These are phyloP conservation scores for Scaptomyza parva DNA, from an alignment of 2,888 invertebrate species.

Conservation along the genomic window DNA sequence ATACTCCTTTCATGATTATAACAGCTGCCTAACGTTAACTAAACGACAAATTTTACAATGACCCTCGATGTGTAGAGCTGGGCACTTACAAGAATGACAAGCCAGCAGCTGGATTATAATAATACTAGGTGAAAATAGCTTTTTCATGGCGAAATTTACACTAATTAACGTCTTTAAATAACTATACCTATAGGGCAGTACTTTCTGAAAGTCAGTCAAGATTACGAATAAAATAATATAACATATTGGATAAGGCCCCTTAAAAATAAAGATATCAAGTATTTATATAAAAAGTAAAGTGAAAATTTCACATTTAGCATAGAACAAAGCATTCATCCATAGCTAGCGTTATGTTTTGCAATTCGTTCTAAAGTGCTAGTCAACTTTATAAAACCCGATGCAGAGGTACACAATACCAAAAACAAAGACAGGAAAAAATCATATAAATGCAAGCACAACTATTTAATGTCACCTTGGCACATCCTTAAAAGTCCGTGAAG, in stretches of 20 bases:
- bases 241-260: too few relatives aligned
- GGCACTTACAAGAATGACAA: background rate
- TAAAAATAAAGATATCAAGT: too few relatives aligned
- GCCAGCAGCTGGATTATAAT: too few relatives aligned
- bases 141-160: too few relatives aligned
- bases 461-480: conserved; percentile 79
- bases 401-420: background rate
- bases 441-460: conserved; percentile 68
- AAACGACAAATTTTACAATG: background rate
- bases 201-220: too few relatives aligned
- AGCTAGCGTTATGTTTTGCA: background rate
- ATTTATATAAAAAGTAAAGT: too few relatives aligned
- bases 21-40: conserved; percentile 1
- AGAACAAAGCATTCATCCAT: background rate
- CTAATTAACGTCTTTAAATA: background rate
- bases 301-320: too few relatives aligned
- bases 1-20: conserved; percentile 6
- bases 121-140: too few relatives aligned
- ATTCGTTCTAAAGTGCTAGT: background rate
- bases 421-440: conserved; percentile 8
- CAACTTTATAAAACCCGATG: background rate
- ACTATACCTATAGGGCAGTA: background rate
- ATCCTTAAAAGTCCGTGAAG: conserved; percentile 70
- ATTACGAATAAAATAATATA: too few relatives aligned
- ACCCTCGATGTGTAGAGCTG: conserved; percentile 19